phyloP scores from a whole-genome alignment of 2,888 invertebrate species.

The Pachymerium ferrugineum region DNA sequence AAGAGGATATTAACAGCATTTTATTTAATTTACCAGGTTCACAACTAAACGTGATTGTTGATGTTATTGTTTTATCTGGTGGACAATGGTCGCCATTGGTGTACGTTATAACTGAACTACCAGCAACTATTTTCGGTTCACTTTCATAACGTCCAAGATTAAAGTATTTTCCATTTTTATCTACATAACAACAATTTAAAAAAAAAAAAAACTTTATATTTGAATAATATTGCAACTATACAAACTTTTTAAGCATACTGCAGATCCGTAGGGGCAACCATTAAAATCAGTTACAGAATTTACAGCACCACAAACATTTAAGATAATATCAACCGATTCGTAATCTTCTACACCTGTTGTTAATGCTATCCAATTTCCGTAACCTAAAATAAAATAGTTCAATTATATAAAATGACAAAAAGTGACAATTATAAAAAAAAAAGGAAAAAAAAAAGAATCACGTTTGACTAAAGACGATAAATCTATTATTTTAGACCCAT shows the following conservation, averaged over 20 bases:
- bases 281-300: neutral
- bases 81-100: slow-evolving; percentile 3
- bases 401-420: neutral
- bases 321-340: neutral
- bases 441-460: neutral
- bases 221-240: neutral
- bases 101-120: slow-evolving; percentile 11
- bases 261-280: slow-evolving; percentile 29
- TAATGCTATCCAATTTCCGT: slow-evolving; percentile 22
- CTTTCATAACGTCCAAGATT: slow-evolving; percentile 28
- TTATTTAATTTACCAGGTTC: neutral
- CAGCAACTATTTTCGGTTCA: neutral
- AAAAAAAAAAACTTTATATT: neutral
- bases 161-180: neutral
- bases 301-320: slow-evolving; percentile 34
- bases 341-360: neutral
- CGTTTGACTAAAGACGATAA: slow-evolving; percentile 19
- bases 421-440: neutral
- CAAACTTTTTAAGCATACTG: slow-evolving; percentile 34
- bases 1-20: neutral
- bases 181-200: neutral
- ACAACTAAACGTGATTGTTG: slow-evolving; percentile 30
- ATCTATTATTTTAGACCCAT: slow-evolving; percentile 29
- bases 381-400: neutral
- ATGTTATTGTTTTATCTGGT: neutral